Conservation (phyloP, 2,888 invertebrate species). For the Sycophila texana region DNA sequence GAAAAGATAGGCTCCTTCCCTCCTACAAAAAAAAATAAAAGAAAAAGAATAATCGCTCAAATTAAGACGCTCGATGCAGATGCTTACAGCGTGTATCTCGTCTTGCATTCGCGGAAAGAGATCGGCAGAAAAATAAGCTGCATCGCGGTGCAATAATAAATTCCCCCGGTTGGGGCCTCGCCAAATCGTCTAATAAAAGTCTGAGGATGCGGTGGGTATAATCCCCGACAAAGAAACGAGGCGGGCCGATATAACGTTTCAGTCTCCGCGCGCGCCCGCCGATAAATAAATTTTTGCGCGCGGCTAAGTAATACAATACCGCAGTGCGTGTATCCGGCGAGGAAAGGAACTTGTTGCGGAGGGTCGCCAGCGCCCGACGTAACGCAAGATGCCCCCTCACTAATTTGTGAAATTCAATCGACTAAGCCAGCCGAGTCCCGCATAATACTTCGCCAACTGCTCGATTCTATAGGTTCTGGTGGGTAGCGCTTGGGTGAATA, state of each 20-base stretch:
- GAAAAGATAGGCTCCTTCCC: too few species aligned
- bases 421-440: slow-evolving; percentile 59
- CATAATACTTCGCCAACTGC: too few species aligned
- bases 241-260: not conserved
- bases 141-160: not conserved
- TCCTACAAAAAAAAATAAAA: too few species aligned
- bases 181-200: not conserved
- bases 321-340: not conserved
- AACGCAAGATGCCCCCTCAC: slow-evolving; percentile 63
- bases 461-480: too few species aligned
- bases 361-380: slow-evolving; percentile 59
- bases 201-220: not conserved
- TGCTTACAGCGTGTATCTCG: not conserved
- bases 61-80: too few species aligned
- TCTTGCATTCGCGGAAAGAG: not conserved
- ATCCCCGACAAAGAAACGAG: not conserved
- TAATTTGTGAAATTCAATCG: slow-evolving; percentile 71
- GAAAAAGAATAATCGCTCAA: too few species aligned
- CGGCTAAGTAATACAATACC: slow-evolving; percentile 21
- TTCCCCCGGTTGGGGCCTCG: not conserved
- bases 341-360: slow-evolving; percentile 55
- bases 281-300: slow-evolving; percentile 24
- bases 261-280: not conserved
- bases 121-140: not conserved
- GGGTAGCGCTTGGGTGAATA: too few species aligned